Evolutionary conservation across 2,888 invertebrate genomes (phyloP).

Genomic region (Lochmaea capreae): DNA sequence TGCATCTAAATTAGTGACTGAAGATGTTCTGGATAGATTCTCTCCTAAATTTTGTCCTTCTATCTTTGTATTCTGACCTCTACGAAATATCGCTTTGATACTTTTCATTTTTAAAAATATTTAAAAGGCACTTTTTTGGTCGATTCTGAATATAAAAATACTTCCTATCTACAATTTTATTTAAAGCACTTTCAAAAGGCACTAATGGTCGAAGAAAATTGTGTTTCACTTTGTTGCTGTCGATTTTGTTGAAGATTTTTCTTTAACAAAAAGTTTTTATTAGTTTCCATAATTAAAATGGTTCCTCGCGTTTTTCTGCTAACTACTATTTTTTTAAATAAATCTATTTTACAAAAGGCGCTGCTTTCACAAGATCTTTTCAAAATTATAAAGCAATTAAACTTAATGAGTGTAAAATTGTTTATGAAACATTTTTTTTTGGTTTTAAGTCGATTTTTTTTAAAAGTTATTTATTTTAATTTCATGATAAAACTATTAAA

Average conservation of each 20-base stretch:
- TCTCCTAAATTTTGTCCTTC: constrained; percentile 58
- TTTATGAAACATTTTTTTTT: not conserved
- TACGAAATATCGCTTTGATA: constrained; percentile 92
- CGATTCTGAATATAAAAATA: constrained; percentile 26
- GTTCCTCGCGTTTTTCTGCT: not conserved
- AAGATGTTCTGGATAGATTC: constrained; percentile 71
- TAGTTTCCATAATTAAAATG: not conserved
- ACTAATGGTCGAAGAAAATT: not conserved
- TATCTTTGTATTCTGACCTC: constrained; percentile 76
- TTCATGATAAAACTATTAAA: too few relatives aligned
- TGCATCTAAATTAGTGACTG: constrained; percentile 74
- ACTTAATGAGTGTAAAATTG: too few relatives aligned
- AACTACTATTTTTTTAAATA: too few relatives aligned
- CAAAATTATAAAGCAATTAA: too few relatives aligned
- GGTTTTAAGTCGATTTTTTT: too few relatives aligned
- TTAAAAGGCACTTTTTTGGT: constrained; percentile 34
- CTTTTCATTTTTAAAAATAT: constrained; percentile 79
- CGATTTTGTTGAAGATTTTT: not conserved
- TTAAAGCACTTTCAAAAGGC: not conserved
- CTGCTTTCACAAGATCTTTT: too few relatives aligned
- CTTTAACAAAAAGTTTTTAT: not conserved
- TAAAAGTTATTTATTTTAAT: too few relatives aligned
- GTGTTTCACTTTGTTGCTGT: not conserved
- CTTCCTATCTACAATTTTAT: constrained; percentile 4
- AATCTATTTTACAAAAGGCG: too few relatives aligned